A percentile compares a stretch with the other conserved stretches of the same genome.
Conservation (phyloP, 2,113 vertebrate genomes). For the Coptodon rendalli region DNA sequence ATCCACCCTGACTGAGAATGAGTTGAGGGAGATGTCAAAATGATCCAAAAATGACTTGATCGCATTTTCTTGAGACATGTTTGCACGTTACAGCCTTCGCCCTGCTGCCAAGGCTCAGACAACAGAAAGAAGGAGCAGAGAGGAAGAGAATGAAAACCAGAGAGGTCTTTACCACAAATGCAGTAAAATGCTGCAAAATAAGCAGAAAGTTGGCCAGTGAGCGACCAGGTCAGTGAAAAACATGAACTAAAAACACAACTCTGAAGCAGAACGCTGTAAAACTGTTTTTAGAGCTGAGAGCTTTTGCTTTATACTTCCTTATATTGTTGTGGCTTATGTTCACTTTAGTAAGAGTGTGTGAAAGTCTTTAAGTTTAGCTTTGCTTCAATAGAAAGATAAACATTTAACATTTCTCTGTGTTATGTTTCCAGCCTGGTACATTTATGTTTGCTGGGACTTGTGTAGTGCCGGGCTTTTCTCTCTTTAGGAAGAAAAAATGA, state of each 20-base stretch:
- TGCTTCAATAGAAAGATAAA: not conserved
- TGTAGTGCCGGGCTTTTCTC: not conserved
- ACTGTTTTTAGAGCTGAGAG: not conserved
- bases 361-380: not conserved
- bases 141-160: not conserved
- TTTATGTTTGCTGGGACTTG: not conserved
- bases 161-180: not conserved
- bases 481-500: not conserved
- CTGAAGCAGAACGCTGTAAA: not conserved
- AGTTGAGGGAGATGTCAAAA: not conserved
- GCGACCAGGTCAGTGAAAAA: not conserved
- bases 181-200: not conserved
- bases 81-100: not conserved
- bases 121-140: not conserved
- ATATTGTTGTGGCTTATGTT: not conserved
- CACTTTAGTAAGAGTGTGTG: not conserved
- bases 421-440: not conserved
- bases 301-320: not conserved
- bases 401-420: not conserved
- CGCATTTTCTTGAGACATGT: not conserved
- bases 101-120: not conserved
- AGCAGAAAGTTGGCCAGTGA: not conserved
- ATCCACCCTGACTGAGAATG: too few relatives aligned
- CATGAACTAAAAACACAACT: not conserved
- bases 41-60: not conserved